Base-by-base conservation (phyloP, 2,797 vertebrate species). In the Melanotaenia maccullochi region DNA sequence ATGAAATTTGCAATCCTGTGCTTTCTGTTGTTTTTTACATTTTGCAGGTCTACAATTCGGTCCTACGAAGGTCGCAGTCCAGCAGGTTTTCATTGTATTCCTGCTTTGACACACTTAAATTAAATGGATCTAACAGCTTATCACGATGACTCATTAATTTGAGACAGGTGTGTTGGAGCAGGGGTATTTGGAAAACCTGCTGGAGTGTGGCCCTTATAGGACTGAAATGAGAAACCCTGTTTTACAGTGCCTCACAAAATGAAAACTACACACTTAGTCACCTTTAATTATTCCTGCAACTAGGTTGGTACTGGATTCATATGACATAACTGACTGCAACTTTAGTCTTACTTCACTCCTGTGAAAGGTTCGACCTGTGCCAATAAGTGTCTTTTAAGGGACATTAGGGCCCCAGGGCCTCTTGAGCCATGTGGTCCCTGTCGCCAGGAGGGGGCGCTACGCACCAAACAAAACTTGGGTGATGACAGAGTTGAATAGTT, bases 391-490 rank as follows among this genome's bases (percentile, higher is more conserved):
- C 14, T 57, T 68, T 33, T 18, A 78, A 22, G 82, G 75, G 83
- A 77, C 86, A 78, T 79, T 71, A 60, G 88, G 88, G 81, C 85
- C 87, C 74, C 83, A 75, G 83, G 87, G 87, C 76, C 78, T 86
- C 71, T 60, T 73, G 58, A 65, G 68, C 81, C 73, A 83, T 59
- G 54, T 13, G 4, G 52, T 8, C 4, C 3, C 7, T 11, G 2
- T 11, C 18, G 67, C 88, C 94, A 93, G 92, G 87, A 92, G 93
- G 92, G 88, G 93, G 83, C 87, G 89, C 89, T 88, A 75, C 74
- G 60, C 78, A 89, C 87, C 82, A 88, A 80, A 77, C 60, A 33
- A 76, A 89, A 49, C 28, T 52, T 32, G 8, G 6, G 20, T 22
- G n/a, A 49, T 71, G 71, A 73, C 65, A 28, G 28, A 59, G 36